Base-by-base conservation (phyloP, 2,113 vertebrate species). In the Acanthochromis polyacanthus region DNA sequence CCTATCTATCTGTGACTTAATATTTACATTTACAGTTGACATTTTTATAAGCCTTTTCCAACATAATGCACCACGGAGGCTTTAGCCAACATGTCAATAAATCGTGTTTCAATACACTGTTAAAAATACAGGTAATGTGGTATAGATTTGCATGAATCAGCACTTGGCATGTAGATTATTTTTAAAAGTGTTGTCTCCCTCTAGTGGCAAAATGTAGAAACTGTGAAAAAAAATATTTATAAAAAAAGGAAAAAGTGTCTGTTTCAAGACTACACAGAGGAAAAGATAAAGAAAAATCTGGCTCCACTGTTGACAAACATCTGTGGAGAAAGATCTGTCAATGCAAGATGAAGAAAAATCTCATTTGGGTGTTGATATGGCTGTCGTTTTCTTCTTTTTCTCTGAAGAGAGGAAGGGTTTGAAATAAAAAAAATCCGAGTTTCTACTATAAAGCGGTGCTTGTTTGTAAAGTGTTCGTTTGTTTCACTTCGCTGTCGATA, bases 401-500 rank as follows among this genome's bases (percentile, higher is more conserved):
- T 14, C 40, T 14, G 15, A 43, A 43, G 15, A 14, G 14, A 15
- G 40, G 12, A 8, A 43, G 3, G 25, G 3, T 25, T 25, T 3
- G 25, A 25, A 25, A 25, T 25, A 25, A 8, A 15, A 36, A 36
- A 36, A 30, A 12, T 40, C 38, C 1, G 40, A 43, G 40, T 43
- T 43, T 15, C 40, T 15, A 43, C 40, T 43, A 43, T 43, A 43
- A 43, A 43, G 12, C 3, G 40, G 11, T 43, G 40, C 12, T 15
- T 43, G 11, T 15, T 43, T 51, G 7, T n/a, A 9, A 48, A 19
- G 46, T 48, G 46, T 48, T 19, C 6, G 28, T 46, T 23, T 45
- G 19, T 38, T 52, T 52, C 45, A 56, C 17, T 75, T 56, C 32
- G 25, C 50, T 56, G 19, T 64, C 9, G 16, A 75, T 63, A 57